Evolutionary conservation across 2,113 vertebrate genomes (phyloP), one percentile per base, ranked within the genome.

Genomic region (Narcine bancroftii): DNA sequence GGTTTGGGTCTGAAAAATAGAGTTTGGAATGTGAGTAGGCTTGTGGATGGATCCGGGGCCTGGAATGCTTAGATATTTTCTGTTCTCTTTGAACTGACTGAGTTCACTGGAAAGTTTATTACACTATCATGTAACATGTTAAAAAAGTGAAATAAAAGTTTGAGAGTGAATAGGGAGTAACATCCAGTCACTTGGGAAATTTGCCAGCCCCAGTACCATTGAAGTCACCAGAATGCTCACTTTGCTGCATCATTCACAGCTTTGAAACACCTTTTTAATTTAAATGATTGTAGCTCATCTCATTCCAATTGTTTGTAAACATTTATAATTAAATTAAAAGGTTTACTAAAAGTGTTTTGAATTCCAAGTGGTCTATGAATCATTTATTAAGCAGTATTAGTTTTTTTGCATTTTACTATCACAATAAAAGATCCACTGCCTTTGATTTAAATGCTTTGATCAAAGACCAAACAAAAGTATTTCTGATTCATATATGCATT

Each of bases 401-500:
- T 72, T n/a, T 72, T 72, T n/a, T 73, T n/a, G n/a, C 10, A 36
- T 73, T 11, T 71, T 71, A 71, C 17, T 73, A 73, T 73, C 72
- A 73, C 33, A 36, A 71, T 26, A 4, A 71, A 71, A n/a, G n/a
- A 73, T 9, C n/a, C 66, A 71, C 15, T 73, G 33, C 33, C 33
- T 73, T 73, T 73, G 72, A 73, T 73, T n/a, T 73, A 36, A 73
- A 33, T 73, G 72, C 72, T 73, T 73, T 73, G 72, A 73, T 73
- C 72, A 15, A 73, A 36, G 10, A 13, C 29, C 33, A 72, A 72
- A n/a, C 66, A 69, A 72, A 72, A 24, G 33, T n/a, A 0, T 33
- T n/a, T 72, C 71, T 72, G n/a, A 33, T 72, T 72, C 10, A 33
- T 72, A n/a, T 33, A n/a, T 72, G 71, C 33, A n/a, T 72, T 72